phyloP scores from a whole-genome alignment of 2,797 vertebrate species.

The Catamblyrhynchus diadema region DNA sequence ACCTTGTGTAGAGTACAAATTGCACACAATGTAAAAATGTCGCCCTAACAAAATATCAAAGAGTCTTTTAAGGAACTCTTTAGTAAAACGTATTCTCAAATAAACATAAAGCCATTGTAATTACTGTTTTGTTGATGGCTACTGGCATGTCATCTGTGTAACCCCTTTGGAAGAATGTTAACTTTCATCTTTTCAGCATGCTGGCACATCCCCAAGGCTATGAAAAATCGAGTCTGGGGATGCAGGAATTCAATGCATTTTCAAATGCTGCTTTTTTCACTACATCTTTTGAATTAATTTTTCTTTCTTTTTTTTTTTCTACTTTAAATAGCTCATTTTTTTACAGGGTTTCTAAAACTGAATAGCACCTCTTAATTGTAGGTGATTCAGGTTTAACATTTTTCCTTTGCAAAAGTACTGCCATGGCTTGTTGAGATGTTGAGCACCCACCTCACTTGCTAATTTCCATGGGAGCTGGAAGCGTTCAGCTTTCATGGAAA shows the following conservation, averaged over 20 bases:
- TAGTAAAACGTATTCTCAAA: neutral
- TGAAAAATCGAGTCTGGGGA: neutral
- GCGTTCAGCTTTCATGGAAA: slow-evolving; percentile 4
- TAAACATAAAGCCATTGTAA: neutral
- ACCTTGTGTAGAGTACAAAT: neutral
- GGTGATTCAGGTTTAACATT: slow-evolving; percentile 1
- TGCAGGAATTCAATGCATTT: slow-evolving; percentile 14
- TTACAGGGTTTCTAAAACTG: neutral
- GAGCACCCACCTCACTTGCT: slow-evolving; percentile 31
- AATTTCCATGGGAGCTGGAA: slow-evolving; percentile 32
- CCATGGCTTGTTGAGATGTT: neutral
- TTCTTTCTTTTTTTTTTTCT: neutral
- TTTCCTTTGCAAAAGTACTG: neutral
- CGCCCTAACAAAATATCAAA: neutral
- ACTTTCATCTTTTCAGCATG: slow-evolving; percentile 26
- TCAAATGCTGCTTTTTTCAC: neutral
- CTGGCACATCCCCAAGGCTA: slow-evolving; percentile 44
- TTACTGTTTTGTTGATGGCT: neutral
- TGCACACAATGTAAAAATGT: neutral
- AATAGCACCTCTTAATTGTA: neutral
- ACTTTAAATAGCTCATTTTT: neutral
- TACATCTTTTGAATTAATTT: neutral
- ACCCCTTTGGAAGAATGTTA: slow-evolving; percentile 26
- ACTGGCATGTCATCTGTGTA: neutral
- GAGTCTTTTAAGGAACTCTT: neutral